A percentile compares a stretch with the other conserved stretches of the same genome.
These are phyloP conservation scores for Podocnemis expansa DNA, from an alignment of 2,113 vertebrate genomes.

Conservation along the genomic window DNA sequence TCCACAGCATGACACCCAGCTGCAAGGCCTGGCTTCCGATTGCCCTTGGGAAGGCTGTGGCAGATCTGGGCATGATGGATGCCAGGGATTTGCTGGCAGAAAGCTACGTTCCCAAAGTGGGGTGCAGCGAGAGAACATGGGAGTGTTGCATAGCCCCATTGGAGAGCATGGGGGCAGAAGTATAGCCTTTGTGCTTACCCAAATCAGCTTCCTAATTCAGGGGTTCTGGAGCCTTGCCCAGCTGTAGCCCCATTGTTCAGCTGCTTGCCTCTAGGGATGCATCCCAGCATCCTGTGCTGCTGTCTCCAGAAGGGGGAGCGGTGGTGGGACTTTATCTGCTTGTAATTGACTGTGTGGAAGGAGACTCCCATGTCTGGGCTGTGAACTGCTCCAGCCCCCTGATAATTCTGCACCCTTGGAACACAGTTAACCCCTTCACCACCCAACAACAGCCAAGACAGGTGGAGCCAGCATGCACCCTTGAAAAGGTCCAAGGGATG, in stretches of 20 bases:
- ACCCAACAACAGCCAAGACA: fast-evolving
- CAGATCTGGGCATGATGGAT: not conserved
- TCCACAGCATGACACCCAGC: not conserved
- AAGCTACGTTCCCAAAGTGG: not conserved
- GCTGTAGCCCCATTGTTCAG: not conserved
- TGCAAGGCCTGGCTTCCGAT: fast-evolving
- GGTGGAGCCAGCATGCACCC: not conserved
- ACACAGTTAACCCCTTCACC: fast-evolving
- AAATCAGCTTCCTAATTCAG: fast-evolving
- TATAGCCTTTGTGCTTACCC: not conserved
- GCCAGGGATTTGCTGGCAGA: no score
- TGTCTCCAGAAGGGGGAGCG: not conserved
- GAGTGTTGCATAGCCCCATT: not conserved
- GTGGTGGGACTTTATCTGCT: not conserved
- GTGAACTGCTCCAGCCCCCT: not conserved
- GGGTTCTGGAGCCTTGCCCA: not conserved
- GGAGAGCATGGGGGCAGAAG: not conserved
- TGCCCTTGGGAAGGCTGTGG: fast-evolving
- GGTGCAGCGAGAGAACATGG: not conserved
- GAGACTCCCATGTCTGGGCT: not conserved
- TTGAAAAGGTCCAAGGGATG: fast-evolving
- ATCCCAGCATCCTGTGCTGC: fast-evolving
- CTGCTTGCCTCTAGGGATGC: fast-evolving
- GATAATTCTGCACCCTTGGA: not conserved
- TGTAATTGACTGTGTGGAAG: fast-evolving